Evolutionary conservation across 64 coral and sea anemone genomes (phyloP).

Genomic region (Montipora foliosa): DNA sequence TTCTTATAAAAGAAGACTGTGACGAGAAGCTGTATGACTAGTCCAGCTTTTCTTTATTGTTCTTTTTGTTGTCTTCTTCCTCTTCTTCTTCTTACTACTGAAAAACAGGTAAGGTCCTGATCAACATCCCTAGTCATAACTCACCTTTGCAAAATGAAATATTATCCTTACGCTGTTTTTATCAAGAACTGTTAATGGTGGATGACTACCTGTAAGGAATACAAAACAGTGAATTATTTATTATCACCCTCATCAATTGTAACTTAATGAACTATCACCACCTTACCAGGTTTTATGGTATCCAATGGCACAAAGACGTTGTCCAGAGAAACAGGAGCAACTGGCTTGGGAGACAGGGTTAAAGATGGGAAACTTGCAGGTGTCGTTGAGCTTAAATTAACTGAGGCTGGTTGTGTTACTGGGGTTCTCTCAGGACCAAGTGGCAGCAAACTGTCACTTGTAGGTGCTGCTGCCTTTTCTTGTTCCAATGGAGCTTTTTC

Average conservation of each 20-base stretch:
- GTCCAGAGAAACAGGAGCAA: slow-evolving; percentile 68
- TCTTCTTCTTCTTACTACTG: neutral
- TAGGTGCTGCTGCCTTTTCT: neutral
- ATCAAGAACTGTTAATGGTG: slow-evolving; percentile 88
- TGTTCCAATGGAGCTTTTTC: slow-evolving; percentile 33
- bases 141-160: slow-evolving; percentile 99
- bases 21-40: too few relatives aligned
- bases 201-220: slow-evolving; percentile 61
- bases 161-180: slow-evolving; percentile 91
- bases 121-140: neutral
- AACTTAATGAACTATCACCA: neutral
- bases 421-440: slow-evolving; percentile 25
- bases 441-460: slow-evolving; percentile 19
- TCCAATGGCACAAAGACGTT: slow-evolving; percentile 94
- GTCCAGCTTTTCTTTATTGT: too few relatives aligned
- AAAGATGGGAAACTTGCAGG: slow-evolving; percentile 34
- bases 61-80: too few relatives aligned
- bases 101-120: neutral
- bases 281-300: slow-evolving; percentile 89
- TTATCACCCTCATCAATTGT: too few relatives aligned
- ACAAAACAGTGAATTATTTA: neutral
- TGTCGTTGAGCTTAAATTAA: slow-evolving; percentile 40
- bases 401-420: neutral
- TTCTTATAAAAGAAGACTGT: too few relatives aligned
- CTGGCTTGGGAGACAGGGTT: slow-evolving; percentile 25